These are phyloP conservation scores for Sardinella longiceps DNA, from an alignment of 2,797 vertebrate species.

Conservation along the genomic window DNA sequence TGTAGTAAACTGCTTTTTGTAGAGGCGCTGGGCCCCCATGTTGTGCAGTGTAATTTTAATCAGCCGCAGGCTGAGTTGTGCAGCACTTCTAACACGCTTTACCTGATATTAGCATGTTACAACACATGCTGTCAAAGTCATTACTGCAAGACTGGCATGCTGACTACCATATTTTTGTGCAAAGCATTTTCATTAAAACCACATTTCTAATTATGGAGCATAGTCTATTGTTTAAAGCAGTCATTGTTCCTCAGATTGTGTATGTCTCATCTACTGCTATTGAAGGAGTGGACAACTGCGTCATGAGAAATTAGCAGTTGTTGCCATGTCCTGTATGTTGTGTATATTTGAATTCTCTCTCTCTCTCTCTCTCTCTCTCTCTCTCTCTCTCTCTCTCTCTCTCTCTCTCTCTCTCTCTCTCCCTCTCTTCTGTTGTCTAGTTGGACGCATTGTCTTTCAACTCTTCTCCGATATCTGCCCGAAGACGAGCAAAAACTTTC, in stretches of 20 bases:
- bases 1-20: neutral
- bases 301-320: neutral
- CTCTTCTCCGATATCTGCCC: conserved; percentile 97
- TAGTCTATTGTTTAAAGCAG: neutral
- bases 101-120: neutral
- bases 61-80: conserved; percentile 19
- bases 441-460: conserved; percentile 98
- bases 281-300: neutral
- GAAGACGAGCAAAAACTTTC: conserved; percentile 98
- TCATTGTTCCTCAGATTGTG: neutral
- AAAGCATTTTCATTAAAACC: neutral
- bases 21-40: conserved; percentile 8
- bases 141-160: neutral
- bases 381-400: no score
- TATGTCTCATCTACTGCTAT: neutral
- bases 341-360: no score
- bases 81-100: neutral
- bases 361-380: conserved; percentile 33
- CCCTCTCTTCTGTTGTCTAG: conserved; percentile 70
- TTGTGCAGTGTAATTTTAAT: conserved; percentile 39
- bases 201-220: no score
- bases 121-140: neutral
- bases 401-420: conserved; percentile 41
- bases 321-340: neutral
- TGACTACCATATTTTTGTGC: neutral